Evolutionary conservation across 2,113 vertebrate genomes (phyloP).

Genomic region (Sardina pilchardus): DNA sequence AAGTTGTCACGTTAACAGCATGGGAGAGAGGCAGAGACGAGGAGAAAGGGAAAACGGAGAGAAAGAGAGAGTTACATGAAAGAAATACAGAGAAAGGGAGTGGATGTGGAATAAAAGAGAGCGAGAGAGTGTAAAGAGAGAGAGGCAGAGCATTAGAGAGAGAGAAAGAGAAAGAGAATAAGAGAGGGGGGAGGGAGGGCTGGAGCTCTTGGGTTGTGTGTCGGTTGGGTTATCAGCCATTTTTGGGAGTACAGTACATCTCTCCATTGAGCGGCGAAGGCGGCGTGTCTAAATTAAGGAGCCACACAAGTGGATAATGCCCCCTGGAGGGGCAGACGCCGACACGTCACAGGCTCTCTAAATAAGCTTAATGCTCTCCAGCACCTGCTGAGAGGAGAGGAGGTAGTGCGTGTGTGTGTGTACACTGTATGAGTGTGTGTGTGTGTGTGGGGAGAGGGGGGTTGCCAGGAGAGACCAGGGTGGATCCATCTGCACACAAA

Average conservation of each 20-base stretch:
- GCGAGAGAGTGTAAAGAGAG: neutral
- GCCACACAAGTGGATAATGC: neutral
- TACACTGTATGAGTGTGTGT: too few species aligned
- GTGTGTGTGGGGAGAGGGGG: neutral
- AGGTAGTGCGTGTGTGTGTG: neutral
- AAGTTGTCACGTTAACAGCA: neutral
- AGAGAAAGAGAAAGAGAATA: neutral
- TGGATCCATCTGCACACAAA: too few species aligned
- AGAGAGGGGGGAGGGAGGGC: slow-evolving; percentile 1
- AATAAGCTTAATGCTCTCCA: neutral
- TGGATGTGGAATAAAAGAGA: slow-evolving; percentile 14
- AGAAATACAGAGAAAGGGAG: neutral
- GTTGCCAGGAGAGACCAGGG: neutral
- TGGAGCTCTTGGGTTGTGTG: neutral
- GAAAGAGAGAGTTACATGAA: slow-evolving; percentile 9
- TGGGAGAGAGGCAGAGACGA: neutral
- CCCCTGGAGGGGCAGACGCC: neutral
- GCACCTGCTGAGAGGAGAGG: neutral
- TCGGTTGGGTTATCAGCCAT: neutral
- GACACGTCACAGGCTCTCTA: neutral
- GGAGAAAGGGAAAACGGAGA: slow-evolving; percentile 27
- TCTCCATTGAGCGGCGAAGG: neutral
- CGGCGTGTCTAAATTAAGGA: neutral
- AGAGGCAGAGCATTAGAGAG: neutral
- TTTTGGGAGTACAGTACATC: neutral